Evolutionary conservation across 2,888 invertebrate genomes (phyloP).

Genomic region (Spisula solida): DNA sequence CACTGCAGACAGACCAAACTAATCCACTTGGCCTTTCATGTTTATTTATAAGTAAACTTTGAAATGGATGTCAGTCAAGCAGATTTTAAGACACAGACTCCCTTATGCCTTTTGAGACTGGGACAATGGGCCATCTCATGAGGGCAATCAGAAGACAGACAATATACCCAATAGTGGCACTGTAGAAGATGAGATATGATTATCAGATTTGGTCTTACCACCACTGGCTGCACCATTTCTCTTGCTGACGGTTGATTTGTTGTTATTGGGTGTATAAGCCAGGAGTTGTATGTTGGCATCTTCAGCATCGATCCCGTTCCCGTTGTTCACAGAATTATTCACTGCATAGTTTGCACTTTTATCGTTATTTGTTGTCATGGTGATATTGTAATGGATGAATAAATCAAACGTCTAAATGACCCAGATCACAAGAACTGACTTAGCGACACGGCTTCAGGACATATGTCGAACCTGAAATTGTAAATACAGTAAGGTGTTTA

Average conservation of each 20-base stretch:
- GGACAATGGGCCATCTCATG: no score
- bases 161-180: no score
- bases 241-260: slow-evolving; percentile 34
- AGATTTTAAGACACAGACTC: no score
- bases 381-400: neutral
- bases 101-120: no score
- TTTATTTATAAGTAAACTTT: no score
- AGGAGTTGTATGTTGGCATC: slow-evolving; percentile 46
- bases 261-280: slow-evolving; percentile 49
- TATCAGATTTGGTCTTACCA: slow-evolving; percentile 19
- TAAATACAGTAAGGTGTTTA: no score
- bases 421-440: neutral
- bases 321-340: slow-evolving; percentile 19
- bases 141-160: no score
- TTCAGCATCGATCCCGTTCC: neutral
- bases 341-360: slow-evolving; percentile 25
- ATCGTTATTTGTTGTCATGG: slow-evolving; percentile 34
- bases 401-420: slow-evolving; percentile 5
- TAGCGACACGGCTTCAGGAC: neutral
- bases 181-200: no score
- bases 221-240: slow-evolving; percentile 42
- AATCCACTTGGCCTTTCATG: no score
- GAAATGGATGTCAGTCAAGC: no score
- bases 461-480: neutral
- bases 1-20: no score